Evolutionary conservation across 2,113 vertebrate genomes (phyloP), one percentile per base, ranked within the genome.

Genomic region (Phyllopteryx taeniolatus): DNA sequence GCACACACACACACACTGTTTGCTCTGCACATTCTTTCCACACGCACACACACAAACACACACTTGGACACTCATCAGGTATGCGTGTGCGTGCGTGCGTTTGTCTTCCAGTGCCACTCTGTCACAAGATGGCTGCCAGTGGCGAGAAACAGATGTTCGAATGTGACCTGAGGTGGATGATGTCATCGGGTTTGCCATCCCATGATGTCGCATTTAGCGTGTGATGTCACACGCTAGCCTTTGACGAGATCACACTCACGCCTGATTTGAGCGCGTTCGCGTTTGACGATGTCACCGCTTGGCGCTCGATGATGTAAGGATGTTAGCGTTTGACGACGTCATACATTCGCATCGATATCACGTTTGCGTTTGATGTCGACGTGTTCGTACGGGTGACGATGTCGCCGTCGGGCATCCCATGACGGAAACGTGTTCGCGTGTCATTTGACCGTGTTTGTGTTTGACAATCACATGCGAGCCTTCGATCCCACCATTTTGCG

Each of bases 1-100:
- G 77, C 80, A 85, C 83, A 81, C 47, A 49, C 11, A 47, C 1
- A 27, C 27, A 27, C 27, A 27, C 27, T 91, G 88, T 92, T 90
- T 87, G 87, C 73, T 85, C 75, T 87, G 76, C 67, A 63, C 83
- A 91, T 90, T 92, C 87, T 86, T 90, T 67, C 61, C 51, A 2
- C 33, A 71, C 69, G 72, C 67, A 78, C 80, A 85, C 83, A 81
- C 47, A 49, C 11, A 47, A 27, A 27, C 27, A 27, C 27, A 27
- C 27, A 27, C 27, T 27, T 27, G 27, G 27, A 53, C 80, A 87
- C 91, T 83, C 72, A 89, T 31, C 44, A 53, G 59, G 67, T 79
- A 75, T 81, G 85, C 39, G 5, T 66, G 42, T 22, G 51, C 19
- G 51, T 22, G 51, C 19, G 51, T 53, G 8, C 51, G 19, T 27